Evolutionary conservation across 2,113 vertebrate species (phyloP).

Genomic region (Sander lucioperca): DNA sequence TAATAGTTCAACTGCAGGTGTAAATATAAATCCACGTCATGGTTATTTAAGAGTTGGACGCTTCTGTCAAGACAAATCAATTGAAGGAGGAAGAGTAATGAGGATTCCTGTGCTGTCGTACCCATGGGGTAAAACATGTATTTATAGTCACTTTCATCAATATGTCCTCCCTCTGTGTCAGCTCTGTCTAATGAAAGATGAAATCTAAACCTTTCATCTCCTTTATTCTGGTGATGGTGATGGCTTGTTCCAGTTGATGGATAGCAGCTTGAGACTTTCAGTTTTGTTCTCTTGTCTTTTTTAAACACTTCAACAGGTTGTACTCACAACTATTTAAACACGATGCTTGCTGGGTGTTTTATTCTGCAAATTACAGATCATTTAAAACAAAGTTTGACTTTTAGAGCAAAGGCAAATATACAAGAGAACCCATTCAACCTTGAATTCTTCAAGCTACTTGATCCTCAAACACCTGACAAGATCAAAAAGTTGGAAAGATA

Average conservation of each 20-base stretch:
- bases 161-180: constrained; percentile 50
- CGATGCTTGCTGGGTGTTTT: neutral
- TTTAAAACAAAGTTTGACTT: neutral
- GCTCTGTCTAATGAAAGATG: constrained; percentile 3
- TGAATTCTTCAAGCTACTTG: neutral
- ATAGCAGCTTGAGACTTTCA: neutral
- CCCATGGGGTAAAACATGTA: constrained; percentile 76
- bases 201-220: constrained; percentile 27
- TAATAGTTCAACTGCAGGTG: constrained; percentile 1
- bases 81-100: constrained; percentile 62
- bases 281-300: constrained; percentile 7
- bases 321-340: neutral
- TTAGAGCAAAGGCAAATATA: neutral
- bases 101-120: constrained; percentile 63
- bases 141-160: constrained; percentile 74
- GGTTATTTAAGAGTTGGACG: constrained; percentile 34
- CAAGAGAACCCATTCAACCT: neutral
- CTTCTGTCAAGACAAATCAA: constrained; percentile 72
- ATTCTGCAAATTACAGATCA: neutral
- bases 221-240: constrained; percentile 15
- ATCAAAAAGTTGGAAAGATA: neutral
- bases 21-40: constrained; percentile 27
- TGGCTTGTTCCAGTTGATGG: neutral
- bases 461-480: neutral
- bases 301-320: neutral